Evolutionary conservation across 2,113 vertebrate genomes (phyloP).

Genomic region (Saguinus imperator): DNA sequence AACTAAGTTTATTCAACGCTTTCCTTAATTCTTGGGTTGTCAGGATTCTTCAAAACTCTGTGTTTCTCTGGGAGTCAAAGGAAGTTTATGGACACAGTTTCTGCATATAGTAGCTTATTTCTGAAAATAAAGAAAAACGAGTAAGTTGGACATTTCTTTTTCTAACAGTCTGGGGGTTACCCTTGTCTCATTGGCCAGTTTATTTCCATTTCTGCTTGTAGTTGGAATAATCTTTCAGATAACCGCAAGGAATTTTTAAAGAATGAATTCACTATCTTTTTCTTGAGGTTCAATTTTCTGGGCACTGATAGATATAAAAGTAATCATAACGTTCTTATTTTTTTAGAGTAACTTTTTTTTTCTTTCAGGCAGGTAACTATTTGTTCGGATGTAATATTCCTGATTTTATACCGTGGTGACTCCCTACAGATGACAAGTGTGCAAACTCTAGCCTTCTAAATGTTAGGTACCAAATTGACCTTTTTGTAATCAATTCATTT

Average conservation of each 20-base stretch:
- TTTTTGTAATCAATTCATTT: slow-evolving; percentile 46
- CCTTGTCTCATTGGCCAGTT: too few species aligned
- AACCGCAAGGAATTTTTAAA: background rate
- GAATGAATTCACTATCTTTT: background rate
- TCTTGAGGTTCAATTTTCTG: background rate
- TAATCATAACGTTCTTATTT: background rate
- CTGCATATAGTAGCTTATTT: background rate
- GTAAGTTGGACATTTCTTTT: background rate
- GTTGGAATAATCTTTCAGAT: background rate
- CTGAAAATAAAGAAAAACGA: background rate
- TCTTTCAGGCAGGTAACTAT: background rate
- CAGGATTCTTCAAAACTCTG: background rate
- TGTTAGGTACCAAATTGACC: slow-evolving; percentile 32
- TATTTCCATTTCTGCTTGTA: background rate
- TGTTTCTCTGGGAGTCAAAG: background rate
- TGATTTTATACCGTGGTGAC: background rate
- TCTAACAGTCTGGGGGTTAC: background rate
- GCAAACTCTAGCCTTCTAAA: background rate
- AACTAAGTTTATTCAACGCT: background rate
- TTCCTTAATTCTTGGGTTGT: background rate
- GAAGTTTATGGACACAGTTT: background rate
- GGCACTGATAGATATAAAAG: background rate
- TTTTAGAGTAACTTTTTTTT: background rate
- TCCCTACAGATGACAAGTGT: background rate
- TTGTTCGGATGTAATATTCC: background rate